Conservation (phyloP, 2,888 invertebrate genomes). For the Siphlonurus alternatus region DNA sequence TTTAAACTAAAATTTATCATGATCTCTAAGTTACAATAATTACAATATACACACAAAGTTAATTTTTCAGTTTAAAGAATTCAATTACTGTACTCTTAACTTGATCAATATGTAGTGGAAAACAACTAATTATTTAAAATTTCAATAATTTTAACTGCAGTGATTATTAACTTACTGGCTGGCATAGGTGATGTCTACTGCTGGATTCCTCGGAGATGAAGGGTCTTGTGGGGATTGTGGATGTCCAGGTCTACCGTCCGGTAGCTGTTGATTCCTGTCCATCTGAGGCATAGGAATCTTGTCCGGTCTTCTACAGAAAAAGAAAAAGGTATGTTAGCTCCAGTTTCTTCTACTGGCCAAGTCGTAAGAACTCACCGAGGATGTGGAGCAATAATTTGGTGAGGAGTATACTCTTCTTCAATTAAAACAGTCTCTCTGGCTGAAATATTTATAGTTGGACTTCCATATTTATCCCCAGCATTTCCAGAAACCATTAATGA, state of each 20-base stretch:
- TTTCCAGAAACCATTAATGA: constrained; percentile 26
- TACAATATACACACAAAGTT: not conserved
- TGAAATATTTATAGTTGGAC: constrained; percentile 36
- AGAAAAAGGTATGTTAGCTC: no score
- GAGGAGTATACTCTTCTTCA: constrained; percentile 34
- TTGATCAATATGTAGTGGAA: no score
- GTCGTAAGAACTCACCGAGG: not conserved
- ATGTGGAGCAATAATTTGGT: constrained; percentile 7
- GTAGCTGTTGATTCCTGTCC: constrained; percentile 12
- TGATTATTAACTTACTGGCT: constrained; percentile 37
- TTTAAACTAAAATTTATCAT: not conserved
- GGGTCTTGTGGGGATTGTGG: not conserved
- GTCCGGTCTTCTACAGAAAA: not conserved
- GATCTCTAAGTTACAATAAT: not conserved
- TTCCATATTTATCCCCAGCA: constrained; percentile 26
- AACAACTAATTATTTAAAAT: no score
- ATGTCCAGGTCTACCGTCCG: constrained; percentile 2
- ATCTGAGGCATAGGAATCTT: not conserved
- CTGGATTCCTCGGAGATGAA: not conserved
- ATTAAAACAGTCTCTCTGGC: constrained; percentile 32
- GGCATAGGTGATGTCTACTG: constrained; percentile 44
- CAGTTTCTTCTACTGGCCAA: no score
- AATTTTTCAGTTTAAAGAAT: not conserved
- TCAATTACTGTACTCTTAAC: not conserved
- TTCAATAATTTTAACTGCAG: no score